Base-by-base conservation (phyloP, 2,888 invertebrate genomes). In the Caenorhabditis angaria region DNA sequence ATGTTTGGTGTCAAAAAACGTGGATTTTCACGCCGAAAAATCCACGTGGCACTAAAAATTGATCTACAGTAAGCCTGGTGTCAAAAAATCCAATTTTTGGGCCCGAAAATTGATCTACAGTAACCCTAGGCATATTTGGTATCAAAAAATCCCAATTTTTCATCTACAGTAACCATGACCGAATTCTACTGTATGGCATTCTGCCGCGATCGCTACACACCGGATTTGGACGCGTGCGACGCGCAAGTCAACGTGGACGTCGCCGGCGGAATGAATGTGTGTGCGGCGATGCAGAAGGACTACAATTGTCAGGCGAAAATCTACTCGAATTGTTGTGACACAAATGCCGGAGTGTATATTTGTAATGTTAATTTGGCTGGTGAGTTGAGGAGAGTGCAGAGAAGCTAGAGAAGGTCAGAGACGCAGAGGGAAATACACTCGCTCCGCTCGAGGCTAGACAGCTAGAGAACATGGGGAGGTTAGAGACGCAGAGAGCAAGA, bases 151-250 rank as follows among this genome's bases (percentile, higher is more conserved):
- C 48, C 6, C 0, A 32, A 8, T 32, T 59, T 65, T 70, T 35
- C 69, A n/a, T n/a, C n/a, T n/a, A n/a, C n/a, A 78, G 78, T 76
- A 35, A 65, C 69, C 2, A 78, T 71, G 69, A 63, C 68, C 47
- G 74, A 78, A 48, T 76, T 78, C 65, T 78, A 78, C 61, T 78
- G 78, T 64, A 73, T 78, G 32, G 76, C 70, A 1, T 71, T 68
- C 59, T 76, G 76, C 29, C 61, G 76, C 25, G 71, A 73, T 28
- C 53, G 66, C 6, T 70, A 76, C 48, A 63, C 74, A 41, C 60
- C 68, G 20, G 64, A 69, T 27, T 64, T 78, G 24, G 78, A 78
- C 51, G 58, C 60, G 2, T 78, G 78, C 47, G 60, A 65, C 6
- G 69, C 63, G 4, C 65, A 65, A 24, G 60, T 70, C 14, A 60